A percentile compares a stretch with the other conserved stretches of the same genome.
phyloP scores from a whole-genome alignment of 2,797 vertebrate genomes.

The Chiroxiphia lanceolata region DNA sequence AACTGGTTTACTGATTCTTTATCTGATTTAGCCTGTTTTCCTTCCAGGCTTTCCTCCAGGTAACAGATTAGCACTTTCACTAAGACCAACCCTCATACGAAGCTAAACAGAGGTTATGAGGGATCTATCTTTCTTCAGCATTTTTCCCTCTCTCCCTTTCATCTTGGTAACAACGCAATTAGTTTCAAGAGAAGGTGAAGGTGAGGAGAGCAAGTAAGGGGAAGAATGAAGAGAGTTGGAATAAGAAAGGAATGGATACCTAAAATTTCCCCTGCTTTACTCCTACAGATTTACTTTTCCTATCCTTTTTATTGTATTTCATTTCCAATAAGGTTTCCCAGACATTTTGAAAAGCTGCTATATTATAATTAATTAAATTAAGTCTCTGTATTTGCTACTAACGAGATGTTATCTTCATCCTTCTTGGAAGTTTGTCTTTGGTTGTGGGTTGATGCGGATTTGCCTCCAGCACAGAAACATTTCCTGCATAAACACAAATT shows the following conservation, averaged over 20 bases:
- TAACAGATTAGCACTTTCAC: neutral
- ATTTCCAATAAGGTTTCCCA: neutral
- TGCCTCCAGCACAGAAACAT: slow-evolving; percentile 5
- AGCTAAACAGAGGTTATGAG: neutral
- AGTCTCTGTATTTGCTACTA: slow-evolving; percentile 13
- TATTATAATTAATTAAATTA: slow-evolving; percentile 22
- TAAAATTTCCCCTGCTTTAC: neutral
- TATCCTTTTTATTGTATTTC: neutral
- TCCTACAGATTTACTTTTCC: neutral
- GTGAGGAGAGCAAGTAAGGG: neutral
- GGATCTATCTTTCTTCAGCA: neutral
- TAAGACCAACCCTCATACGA: neutral
- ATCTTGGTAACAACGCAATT: neutral
- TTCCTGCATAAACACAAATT: slow-evolving; percentile 17
- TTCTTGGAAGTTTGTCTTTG: slow-evolving; percentile 27
- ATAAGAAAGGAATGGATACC: neutral
- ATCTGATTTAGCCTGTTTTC: neutral
- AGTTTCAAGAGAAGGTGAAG: neutral
- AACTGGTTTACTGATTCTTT: neutral
- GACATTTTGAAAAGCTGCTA: neutral
- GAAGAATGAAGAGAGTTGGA: neutral
- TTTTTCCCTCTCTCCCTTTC: neutral
- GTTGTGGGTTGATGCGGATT: slow-evolving; percentile 39
- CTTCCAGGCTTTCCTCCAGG: neutral
- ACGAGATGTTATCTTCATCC: slow-evolving; percentile 44